phyloP scores from a whole-genome alignment of 64 coral and sea anemone species.

The Stichodactyla helianthus region DNA sequence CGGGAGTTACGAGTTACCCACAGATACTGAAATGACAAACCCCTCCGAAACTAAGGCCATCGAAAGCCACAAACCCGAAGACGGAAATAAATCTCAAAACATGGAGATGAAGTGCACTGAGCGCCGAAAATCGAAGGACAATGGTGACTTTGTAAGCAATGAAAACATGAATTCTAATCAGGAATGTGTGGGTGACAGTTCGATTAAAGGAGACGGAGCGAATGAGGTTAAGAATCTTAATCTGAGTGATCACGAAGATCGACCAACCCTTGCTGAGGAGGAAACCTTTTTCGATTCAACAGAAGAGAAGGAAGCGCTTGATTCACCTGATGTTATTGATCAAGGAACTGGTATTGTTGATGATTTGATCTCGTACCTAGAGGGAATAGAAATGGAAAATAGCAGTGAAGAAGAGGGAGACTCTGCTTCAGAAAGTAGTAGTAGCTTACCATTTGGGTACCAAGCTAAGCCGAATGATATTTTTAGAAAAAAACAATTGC shows the following conservation, averaged over 20 bases:
- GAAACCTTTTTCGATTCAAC: conserved; percentile 37
- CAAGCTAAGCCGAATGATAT: conserved; percentile 21
- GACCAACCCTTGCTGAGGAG: conserved; percentile 14
- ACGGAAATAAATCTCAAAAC: conserved; percentile 4
- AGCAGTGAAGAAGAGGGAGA: conserved; percentile 62
- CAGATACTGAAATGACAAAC: not conserved
- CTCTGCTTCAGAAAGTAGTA: not conserved
- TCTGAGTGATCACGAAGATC: conserved; percentile 14
- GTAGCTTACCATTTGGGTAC: conserved; percentile 16
- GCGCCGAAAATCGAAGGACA: not conserved
- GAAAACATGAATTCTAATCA: conserved; percentile 2
- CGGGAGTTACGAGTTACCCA: not conserved
- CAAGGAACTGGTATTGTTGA: conserved; percentile 53
- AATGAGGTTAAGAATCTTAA: not conserved
- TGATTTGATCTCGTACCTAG: conserved; percentile 76
- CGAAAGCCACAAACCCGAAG: not conserved
- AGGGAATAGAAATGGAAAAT: conserved; percentile 69
- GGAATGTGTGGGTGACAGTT: not conserved
- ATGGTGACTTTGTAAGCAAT: not conserved
- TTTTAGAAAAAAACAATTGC: conserved; percentile 49
- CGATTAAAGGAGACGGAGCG: not conserved
- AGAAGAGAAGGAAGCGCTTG: conserved; percentile 27
- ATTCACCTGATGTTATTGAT: conserved; percentile 66
- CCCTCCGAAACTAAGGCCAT: not conserved
- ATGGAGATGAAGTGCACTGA: not conserved